Base-by-base conservation (phyloP, 2,888 invertebrate genomes). In the Noctua pronuba region DNA sequence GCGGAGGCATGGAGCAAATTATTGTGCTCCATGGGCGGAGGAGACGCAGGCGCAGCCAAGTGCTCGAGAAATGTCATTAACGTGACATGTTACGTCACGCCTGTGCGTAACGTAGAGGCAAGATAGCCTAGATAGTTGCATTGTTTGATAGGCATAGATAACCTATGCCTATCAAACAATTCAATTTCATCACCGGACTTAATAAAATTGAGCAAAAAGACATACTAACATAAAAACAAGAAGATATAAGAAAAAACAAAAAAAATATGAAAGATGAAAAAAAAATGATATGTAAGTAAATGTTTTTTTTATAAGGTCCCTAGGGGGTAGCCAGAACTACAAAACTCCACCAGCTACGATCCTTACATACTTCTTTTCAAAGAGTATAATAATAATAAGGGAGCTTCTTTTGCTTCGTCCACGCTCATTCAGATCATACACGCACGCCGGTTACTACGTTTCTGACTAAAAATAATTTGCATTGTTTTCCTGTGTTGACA, bases 41-140 rank as follows among this genome's bases (percentile, higher is more conserved):
- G 21, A 0, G 69, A 46, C 55, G 68, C 67, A 18, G 21, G 31
- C 38, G 64, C 28, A 49, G 21, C 21, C 64, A 35, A 4, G 7
- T 77, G 49, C 44, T 46, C 35, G 18, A 55, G n/a, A 83, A 83
- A 77, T 82, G 78, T 71, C 78, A 77, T 44, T 44, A 7, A 18
- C 60, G n/a, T 71, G 66, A 72, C 83, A 83, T 62, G 78, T 71
- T 71, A 83, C n/a, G 52, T 55, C 65, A 80, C 10, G 16, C 16
- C 28, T n/a, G 13, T 46, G 16, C 13, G 60, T 21, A 18, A 60
- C 18, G 11, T 28, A 21, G 28, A 41, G 41, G 41, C 41, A 41
- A 41, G 10, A 38, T 38, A 38, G 38, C 44, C 44, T n/a, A n/a
- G n/a, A n/a, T n/a, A n/a, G n/a, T n/a, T n/a, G n/a, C n/a, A n/a